Evolutionary conservation across 37 sponge, comb jelly and placozoan genomes (phyloP).

Genomic region (Amphimedon queenslandica): DNA sequence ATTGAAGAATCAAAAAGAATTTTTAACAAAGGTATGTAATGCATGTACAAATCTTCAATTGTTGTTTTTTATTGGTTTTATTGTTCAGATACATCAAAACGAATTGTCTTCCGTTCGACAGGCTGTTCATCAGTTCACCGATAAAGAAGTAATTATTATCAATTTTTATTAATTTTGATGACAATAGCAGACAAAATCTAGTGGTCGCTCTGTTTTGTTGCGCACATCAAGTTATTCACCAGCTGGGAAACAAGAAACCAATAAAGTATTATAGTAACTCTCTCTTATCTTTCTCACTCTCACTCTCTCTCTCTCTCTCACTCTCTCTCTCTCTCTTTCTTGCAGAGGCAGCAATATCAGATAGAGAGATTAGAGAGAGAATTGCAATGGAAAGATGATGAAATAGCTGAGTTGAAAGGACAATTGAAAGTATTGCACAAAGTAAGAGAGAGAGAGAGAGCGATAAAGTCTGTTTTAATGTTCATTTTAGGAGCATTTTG

Average conservation of each 20-base stretch:
- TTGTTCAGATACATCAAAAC: neutral
- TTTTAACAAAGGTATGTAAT: neutral
- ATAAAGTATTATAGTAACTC: no score
- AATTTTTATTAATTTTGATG: no score
- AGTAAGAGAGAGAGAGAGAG: neutral
- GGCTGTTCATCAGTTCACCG: neutral
- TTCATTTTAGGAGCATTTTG: neutral
- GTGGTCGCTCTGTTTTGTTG: no score
- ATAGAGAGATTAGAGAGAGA: neutral
- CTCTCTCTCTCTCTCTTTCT: constrained; percentile 4
- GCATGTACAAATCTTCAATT: neutral
- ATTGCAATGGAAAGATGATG: neutral
- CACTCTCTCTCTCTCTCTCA: constrained; percentile 6
- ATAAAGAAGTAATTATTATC: no score
- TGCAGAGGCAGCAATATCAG: neutral
- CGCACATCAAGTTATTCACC: no score
- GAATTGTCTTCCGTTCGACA: neutral
- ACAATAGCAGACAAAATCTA: no score
- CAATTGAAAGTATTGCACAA: neutral
- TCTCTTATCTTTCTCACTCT: neutral
- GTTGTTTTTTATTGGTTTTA: neutral
- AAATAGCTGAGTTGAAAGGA: neutral
- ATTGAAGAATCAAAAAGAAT: neutral
- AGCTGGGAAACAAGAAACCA: no score
- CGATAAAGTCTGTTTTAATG: neutral